A percentile compares a stretch with the other conserved stretches of the same genome.
Evolutionary conservation across 2,113 vertebrate genomes (phyloP).

Genomic region (Myrmophylax atrothorax): DNA sequence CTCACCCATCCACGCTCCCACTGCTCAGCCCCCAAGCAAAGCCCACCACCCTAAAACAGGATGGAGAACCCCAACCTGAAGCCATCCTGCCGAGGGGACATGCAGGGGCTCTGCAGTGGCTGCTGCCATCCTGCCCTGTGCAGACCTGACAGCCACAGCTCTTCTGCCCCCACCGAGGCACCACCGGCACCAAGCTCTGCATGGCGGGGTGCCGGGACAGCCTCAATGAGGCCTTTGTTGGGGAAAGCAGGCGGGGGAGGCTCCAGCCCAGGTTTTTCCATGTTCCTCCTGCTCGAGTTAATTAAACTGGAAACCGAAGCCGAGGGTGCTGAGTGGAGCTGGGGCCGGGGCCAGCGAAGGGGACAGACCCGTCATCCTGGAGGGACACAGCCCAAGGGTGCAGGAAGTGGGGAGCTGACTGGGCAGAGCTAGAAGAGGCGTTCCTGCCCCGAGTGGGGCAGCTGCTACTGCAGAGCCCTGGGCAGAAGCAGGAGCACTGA

Average conservation of each 20-base stretch:
- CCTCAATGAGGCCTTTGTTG: slow-evolving; percentile 63
- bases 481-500: background rate
- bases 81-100: background rate
- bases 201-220: background rate
- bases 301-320: slow-evolving; percentile 55
- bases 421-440: accelerated
- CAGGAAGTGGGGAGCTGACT: background rate
- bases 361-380: background rate
- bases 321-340: background rate
- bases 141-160: background rate
- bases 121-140: accelerated
- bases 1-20: accelerated
- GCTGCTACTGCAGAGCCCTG: accelerated
- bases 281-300: slow-evolving; percentile 53
- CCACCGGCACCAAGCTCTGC: background rate
- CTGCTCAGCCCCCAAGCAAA: background rate
- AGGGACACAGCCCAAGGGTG: background rate
- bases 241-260: slow-evolving; percentile 18
- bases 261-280: slow-evolving; percentile 52
- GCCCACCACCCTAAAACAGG: background rate
- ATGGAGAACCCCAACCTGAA: background rate
- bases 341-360: background rate
- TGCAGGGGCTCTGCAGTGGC: accelerated
- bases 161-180: background rate
- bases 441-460: background rate